These are phyloP conservation scores for Leptopilina drosophilae DNA, from an alignment of 2,888 invertebrate genomes.

Conservation along the genomic window DNA sequence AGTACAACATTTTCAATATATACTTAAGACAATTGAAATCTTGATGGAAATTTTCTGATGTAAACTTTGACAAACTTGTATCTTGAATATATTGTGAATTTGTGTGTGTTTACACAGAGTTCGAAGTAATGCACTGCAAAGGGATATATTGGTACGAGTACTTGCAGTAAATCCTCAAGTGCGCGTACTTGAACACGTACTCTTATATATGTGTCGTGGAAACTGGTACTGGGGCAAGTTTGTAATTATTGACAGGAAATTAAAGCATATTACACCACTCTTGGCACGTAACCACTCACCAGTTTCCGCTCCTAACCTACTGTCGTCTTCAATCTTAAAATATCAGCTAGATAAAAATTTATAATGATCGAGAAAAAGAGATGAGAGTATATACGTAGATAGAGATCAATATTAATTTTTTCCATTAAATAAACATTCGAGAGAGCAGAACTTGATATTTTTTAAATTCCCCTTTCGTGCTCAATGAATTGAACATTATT, in stretches of 20 bases:
- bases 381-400: no score
- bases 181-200: slow-evolving; percentile 21
- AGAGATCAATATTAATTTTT: no score
- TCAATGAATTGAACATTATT: no score
- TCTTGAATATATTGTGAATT: not conserved
- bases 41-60: not conserved
- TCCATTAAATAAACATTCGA: no score
- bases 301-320: slow-evolving; percentile 7
- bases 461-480: no score
- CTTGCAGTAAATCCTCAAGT: slow-evolving; percentile 13
- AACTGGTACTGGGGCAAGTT: slow-evolving; percentile 43
- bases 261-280: slow-evolving; percentile 56
- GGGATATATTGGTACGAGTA: slow-evolving; percentile 18
- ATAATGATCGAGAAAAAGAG: no score
- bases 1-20: no score
- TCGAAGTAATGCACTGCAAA: not conserved
- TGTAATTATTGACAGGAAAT: slow-evolving; percentile 64
- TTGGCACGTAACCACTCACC: slow-evolving; percentile 20
- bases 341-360: no score
- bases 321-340: slow-evolving; percentile 13
- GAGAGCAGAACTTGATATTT: no score
- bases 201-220: not conserved
- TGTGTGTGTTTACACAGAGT: not conserved
- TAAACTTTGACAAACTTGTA: slow-evolving; percentile 14
- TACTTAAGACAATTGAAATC: not conserved